phyloP scores from a whole-genome alignment of 2,888 invertebrate species.

The Heliothis peltigera region DNA sequence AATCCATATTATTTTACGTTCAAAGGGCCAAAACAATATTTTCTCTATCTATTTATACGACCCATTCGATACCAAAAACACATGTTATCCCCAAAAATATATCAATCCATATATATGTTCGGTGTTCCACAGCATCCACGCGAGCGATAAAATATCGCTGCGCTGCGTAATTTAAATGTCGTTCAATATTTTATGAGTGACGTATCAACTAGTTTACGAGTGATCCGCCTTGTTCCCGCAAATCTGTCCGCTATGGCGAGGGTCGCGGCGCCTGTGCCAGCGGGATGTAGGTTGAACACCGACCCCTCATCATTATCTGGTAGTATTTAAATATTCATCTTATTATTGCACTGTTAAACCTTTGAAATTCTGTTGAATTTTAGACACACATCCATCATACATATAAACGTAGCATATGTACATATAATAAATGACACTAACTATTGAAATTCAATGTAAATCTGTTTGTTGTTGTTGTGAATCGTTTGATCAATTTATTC shows the following conservation, averaged over 20 bases:
- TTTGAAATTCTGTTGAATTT: no score
- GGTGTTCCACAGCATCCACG: conserved; percentile 31
- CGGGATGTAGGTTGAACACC: conserved; percentile 24
- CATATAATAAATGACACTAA: no score
- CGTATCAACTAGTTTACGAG: conserved; percentile 70
- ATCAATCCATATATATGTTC: conserved; percentile 33
- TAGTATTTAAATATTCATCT: not conserved
- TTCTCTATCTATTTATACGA: conserved; percentile 12
- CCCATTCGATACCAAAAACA: conserved; percentile 42
- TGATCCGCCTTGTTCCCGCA: conserved; percentile 68
- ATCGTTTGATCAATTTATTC: no score
- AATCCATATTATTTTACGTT: not conserved
- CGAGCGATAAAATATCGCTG: conserved; percentile 50
- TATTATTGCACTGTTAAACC: no score
- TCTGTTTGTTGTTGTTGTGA: no score
- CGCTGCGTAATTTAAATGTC: conserved; percentile 57
- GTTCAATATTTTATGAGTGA: conserved; percentile 65
- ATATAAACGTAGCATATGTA: no score
- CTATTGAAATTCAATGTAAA: no score
- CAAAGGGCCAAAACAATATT: not conserved
- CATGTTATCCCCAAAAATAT: conserved; percentile 45
- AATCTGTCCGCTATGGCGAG: conserved; percentile 66
- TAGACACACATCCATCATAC: no score
- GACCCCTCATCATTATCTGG: not conserved
- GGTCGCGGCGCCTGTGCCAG: conserved; percentile 48